Percentiles rank a stretch among this genome's conserved stretches.
These are phyloP conservation scores for Megatriorchis doriae DNA, from an alignment of 2,113 vertebrate genomes.

Conservation along the genomic window DNA sequence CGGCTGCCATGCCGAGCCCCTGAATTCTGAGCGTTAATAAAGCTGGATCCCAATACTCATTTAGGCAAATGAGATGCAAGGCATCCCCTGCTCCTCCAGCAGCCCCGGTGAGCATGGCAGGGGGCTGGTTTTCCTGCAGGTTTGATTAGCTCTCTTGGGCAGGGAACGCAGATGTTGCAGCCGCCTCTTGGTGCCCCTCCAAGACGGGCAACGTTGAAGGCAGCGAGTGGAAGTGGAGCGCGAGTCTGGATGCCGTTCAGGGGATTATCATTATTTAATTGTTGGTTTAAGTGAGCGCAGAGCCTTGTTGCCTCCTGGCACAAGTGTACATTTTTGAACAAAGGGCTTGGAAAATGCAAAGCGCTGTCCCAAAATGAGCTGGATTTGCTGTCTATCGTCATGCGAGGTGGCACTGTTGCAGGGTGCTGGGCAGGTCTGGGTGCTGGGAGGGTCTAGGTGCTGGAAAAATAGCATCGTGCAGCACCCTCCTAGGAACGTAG, in stretches of 20 bases:
- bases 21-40: too few species aligned
- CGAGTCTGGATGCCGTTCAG: not conserved
- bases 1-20: not conserved
- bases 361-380: not conserved
- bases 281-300: not conserved
- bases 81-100: not conserved
- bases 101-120: not conserved
- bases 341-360: not conserved
- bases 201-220: not conserved
- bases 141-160: not conserved
- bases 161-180: not conserved
- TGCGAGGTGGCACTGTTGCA: fast-evolving
- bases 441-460: not conserved
- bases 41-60: not conserved
- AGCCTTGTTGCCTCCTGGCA: not conserved
- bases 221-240: not conserved
- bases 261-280: not conserved
- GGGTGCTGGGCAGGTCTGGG: not conserved
- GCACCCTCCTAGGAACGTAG: too few species aligned
- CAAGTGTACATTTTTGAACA: fast-evolving
- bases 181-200: not conserved
- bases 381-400: not conserved
- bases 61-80: not conserved
- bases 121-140: not conserved
- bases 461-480: not conserved